Percentiles rank a stretch among this genome's conserved stretches.
Conservation (phyloP, 2,797 vertebrate species). For the Alosa sapidissima region DNA sequence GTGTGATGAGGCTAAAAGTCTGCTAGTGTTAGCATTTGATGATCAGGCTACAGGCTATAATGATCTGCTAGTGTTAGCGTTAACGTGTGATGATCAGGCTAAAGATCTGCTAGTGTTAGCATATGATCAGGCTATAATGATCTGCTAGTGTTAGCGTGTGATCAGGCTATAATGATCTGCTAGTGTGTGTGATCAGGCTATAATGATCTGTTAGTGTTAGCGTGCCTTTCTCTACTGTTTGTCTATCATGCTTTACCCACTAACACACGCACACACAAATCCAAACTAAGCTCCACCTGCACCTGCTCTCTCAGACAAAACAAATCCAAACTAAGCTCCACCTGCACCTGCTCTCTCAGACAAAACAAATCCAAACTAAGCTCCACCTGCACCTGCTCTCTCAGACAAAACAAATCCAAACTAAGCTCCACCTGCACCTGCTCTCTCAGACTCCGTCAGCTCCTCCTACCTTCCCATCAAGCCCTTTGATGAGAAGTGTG, state of each 20-base stretch:
- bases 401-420: not conserved
- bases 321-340: not conserved
- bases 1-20: too few species aligned
- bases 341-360: constrained; percentile 65
- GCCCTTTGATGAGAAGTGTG: constrained; percentile 84
- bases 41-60: not conserved
- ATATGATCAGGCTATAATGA: not conserved
- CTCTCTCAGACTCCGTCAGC: constrained; percentile 84
- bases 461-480: constrained; percentile 90
- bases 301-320: too few species aligned
- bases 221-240: not conserved
- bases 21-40: too few species aligned
- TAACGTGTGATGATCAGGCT: not conserved
- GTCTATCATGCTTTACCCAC: not conserved
- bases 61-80: not conserved
- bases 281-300: too few species aligned
- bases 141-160: too few species aligned
- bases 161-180: too few species aligned
- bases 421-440: not conserved
- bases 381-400: too few species aligned
- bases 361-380: too few species aligned
- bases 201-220: not conserved
- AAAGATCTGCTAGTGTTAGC: not conserved
- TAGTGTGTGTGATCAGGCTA: not conserved
- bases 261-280: too few species aligned